Evolutionary conservation across 2,888 invertebrate species (phyloP), one percentile per base, ranked within the genome.

Genomic region (Resseliella maxima): DNA sequence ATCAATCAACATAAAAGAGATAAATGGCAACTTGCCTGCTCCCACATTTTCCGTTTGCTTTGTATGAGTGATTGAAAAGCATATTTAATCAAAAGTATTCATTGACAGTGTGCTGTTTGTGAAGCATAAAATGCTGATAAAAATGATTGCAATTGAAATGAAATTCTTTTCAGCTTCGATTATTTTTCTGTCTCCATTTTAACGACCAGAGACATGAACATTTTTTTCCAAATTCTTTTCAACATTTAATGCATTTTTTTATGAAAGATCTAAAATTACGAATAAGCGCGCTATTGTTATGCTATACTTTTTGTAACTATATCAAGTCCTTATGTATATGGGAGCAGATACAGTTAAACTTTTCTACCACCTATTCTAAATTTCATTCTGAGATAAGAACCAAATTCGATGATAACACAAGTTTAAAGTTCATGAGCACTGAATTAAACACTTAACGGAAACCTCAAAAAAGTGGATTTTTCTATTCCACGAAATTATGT

Each of bases 1-100:
- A 72, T 72, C 72, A 72, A 72, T 72, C 72, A 72, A 72, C n/a
- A 72, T 72, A 72, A 72, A 31, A 12, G 31, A 31, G 31, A 72
- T 15, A 31, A 72, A 31, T 31, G n/a, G 12, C 24, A 59, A 15
- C 50, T 12, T 59, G 59, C 15, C 10, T 10, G 72, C 27, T 59
- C 10, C 31, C 5, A 3, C 2, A n/a, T 0, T 59, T 59, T 59
- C 27, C 2, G 15, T 31, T 31, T 15, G 31, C 18, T 12, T 15
- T 31, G 15, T 5, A 31, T 72, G 27, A 12, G 2, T 15, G 72
- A 31, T 31, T 12, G 15, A 15, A 18, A 27, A 72, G 31, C 72
- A 31, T 18, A 72, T 72, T 21, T 31, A 27, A 72, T 72, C 15
- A 35, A 72, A 72, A 31, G 31, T 5, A 35, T 31, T 1, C 31